Evolutionary conservation across 2,113 vertebrate species (phyloP).

Genomic region (Fulica atra): DNA sequence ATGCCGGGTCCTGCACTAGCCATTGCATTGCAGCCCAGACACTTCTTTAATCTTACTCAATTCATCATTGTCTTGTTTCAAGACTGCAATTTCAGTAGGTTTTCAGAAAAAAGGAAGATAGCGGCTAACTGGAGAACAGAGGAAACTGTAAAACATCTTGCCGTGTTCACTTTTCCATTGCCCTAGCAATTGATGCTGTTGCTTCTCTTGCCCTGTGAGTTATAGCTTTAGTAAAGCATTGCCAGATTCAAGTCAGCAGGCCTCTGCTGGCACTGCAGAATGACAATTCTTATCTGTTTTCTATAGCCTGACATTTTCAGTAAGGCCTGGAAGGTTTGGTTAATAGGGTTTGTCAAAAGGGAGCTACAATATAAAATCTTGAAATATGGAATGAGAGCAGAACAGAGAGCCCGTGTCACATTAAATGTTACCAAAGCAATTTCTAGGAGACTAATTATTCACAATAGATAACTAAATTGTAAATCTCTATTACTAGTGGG

Average conservation of each 20-base stretch:
- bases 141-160: conserved; percentile 22
- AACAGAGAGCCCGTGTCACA: not conserved
- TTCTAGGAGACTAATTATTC: conserved; percentile 69
- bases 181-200: not conserved
- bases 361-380: conserved; percentile 33
- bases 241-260: not conserved
- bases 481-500: conserved; percentile 56
- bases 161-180: not conserved
- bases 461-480: conserved; percentile 69
- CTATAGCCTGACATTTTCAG: conserved; percentile 42
- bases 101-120: not conserved
- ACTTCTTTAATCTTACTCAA: not conserved
- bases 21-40: not conserved
- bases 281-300: conserved; percentile 34
- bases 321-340: conserved; percentile 51
- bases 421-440: conserved; percentile 68
- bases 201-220: not conserved
- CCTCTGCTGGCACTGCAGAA: conserved; percentile 11
- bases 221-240: conserved; percentile 8
- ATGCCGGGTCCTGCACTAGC: not conserved
- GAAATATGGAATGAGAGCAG: conserved; percentile 60
- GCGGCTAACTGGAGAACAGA: not conserved
- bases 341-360: conserved; percentile 57
- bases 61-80: not conserved
- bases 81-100: not conserved